Base-by-base conservation (phyloP, 1,140 invertebrate species). In the Mamestra configurata region DNA sequence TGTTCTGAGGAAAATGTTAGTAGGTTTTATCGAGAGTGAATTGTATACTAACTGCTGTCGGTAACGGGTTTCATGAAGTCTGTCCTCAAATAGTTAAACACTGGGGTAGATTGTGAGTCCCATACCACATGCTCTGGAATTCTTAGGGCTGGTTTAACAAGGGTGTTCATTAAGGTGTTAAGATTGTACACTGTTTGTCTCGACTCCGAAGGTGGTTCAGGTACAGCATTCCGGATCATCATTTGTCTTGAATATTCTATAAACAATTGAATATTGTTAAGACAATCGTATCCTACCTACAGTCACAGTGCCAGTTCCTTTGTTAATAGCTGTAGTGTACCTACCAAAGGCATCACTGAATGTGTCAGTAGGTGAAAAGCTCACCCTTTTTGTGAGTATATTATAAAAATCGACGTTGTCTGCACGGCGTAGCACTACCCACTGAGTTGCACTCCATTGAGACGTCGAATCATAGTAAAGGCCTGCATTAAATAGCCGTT, bases 41-140 rank as follows among this genome's bases (percentile, higher is more conserved):
- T 27, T 61, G 59, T 40, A 53, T 61, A 88, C 93, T 90, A 89
- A 97, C 97, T 96, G 86, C 96, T 95, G 57, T 97, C 87, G 11
- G 96, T 96, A 27, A 97, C 97, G 13, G 98, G 97, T 88, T 97
- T 98, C 98, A 98, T 98, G 85, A 98, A 98, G 88, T 98, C 98
- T 20, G 81, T 96, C 18, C 75, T 81, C 31, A 98, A 95, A 13
- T 88, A 91, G 43, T 86, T 77, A 90, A 98, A 98, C 0, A 98
- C 98, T 0, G 77, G 27, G 4, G 81, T 80, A 6, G 96, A 96
- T 85, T 97, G 96, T 6, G 84, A 88, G 49, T 96, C 96, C 96
- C 97, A 98, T 7, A 83, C 90, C 0, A 97, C 96, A 57, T 96
- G 92, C 0, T 94, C 89, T n/a, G 97, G 96, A 64, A 97, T 96